Evolutionary conservation across 2,888 invertebrate species (phyloP).

Genomic region (Heliconius erato): DNA sequence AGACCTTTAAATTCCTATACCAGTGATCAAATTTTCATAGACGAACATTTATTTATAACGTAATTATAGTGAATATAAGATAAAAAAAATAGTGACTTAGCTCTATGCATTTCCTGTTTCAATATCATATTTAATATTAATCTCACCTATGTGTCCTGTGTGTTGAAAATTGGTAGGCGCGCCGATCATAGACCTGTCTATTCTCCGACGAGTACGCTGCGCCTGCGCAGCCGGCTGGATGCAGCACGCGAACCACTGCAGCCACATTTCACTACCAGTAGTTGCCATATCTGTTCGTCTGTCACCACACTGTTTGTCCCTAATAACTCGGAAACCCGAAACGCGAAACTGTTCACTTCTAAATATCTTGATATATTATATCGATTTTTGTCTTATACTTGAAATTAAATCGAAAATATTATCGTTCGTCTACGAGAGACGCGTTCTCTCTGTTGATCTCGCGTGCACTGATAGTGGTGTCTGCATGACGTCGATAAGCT

Average conservation of each 20-base stretch:
- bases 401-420: not conserved
- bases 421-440: slow-evolving; percentile 34
- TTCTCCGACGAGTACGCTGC: slow-evolving; percentile 90
- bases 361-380: not conserved
- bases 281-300: slow-evolving; percentile 84
- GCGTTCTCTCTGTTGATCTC: slow-evolving; percentile 61
- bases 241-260: slow-evolving; percentile 97
- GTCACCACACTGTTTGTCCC: slow-evolving; percentile 54
- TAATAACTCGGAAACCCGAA: slow-evolving; percentile 38
- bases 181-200: slow-evolving; percentile 97
- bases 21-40: too few relatives aligned
- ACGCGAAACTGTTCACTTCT: slow-evolving; percentile 37
- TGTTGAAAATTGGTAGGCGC: slow-evolving; percentile 98
- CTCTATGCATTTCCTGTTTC: not conserved
- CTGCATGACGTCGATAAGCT: slow-evolving; percentile 77
- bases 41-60: too few relatives aligned
- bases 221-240: slow-evolving; percentile 92
- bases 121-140: not conserved
- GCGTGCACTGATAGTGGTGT: slow-evolving; percentile 69
- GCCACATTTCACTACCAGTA: slow-evolving; percentile 94
- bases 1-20: too few relatives aligned
- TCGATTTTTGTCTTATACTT: not conserved
- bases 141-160: slow-evolving; percentile 89
- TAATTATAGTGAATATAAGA: not conserved
- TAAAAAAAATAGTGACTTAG: not conserved